Conservation (phyloP, 1,140 invertebrate species). For the Drosophila tsacasi region DNA sequence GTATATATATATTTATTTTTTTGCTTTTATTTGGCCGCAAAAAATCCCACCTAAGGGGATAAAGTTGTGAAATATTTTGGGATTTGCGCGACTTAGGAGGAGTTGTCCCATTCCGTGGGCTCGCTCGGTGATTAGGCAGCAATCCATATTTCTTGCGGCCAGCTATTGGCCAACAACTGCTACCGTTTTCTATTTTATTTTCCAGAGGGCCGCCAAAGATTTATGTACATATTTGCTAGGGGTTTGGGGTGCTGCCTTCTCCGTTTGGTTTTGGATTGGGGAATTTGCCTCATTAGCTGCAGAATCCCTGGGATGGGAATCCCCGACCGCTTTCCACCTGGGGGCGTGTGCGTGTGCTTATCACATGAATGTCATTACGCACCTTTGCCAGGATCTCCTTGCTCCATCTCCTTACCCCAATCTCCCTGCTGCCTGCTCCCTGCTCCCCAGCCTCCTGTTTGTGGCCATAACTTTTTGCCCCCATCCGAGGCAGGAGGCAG, state of each 20-base stretch:
- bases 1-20: slow-evolving; percentile 30
- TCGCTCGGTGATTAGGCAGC: slow-evolving; percentile 76
- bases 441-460: slow-evolving; percentile 7
- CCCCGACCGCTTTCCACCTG: slow-evolving; percentile 39
- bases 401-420: slow-evolving; percentile 6
- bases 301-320: slow-evolving; percentile 39
- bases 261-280: slow-evolving; percentile 36
- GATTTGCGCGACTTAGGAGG: slow-evolving; percentile 77
- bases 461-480: slow-evolving; percentile 45
- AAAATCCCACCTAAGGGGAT: slow-evolving; percentile 81
- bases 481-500: slow-evolving; percentile 20
- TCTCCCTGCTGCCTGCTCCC: too few relatives aligned
- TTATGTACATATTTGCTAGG: slow-evolving; percentile 75
- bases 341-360: slow-evolving; percentile 78
- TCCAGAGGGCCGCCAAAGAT: slow-evolving; percentile 57
- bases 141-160: slow-evolving; percentile 73
- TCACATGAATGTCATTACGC: slow-evolving; percentile 82
- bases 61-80: slow-evolving; percentile 83
- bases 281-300: slow-evolving; percentile 72
- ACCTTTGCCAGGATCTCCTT: slow-evolving; percentile 50
- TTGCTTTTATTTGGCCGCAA: slow-evolving; percentile 50
- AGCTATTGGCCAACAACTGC: slow-evolving; percentile 58
- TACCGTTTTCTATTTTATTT: slow-evolving; percentile 42
- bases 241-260: not conserved
- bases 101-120: slow-evolving; percentile 20